These are phyloP conservation scores for Rhodinocichla rosea DNA, from an alignment of 2,113 vertebrate genomes.

Conservation along the genomic window DNA sequence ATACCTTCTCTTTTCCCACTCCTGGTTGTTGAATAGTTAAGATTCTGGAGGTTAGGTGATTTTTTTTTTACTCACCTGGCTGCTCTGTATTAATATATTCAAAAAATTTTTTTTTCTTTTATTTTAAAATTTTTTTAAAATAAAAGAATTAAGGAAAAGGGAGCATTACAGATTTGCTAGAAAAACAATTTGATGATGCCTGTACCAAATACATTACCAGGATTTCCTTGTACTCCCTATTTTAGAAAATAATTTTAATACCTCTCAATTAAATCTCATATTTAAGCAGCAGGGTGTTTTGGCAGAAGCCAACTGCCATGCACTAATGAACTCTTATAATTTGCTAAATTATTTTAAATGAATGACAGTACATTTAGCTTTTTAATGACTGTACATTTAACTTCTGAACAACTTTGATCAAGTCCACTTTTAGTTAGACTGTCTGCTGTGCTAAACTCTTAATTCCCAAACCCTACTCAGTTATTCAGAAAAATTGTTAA, in stretches of 20 bases:
- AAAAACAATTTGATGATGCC: background rate
- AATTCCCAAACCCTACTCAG: background rate
- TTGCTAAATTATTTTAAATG: slow-evolving; percentile 62
- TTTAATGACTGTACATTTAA: slow-evolving; percentile 54
- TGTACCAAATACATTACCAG: background rate
- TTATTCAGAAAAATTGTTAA: slow-evolving; percentile 16
- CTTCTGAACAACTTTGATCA: slow-evolving; percentile 57
- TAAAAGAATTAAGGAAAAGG: background rate
- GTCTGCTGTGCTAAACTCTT: slow-evolving; percentile 41
- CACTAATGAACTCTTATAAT: slow-evolving; percentile 63
- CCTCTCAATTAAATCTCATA: slow-evolving; percentile 57
- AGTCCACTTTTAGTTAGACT: slow-evolving; percentile 33
- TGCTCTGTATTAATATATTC: background rate
- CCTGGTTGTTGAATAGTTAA: background rate
- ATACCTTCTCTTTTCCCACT: background rate
- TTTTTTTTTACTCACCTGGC: background rate
- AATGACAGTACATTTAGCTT: slow-evolving; percentile 47
- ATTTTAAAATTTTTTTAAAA: background rate
- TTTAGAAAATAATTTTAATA: slow-evolving; percentile 55
- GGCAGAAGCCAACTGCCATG: slow-evolving; percentile 14
- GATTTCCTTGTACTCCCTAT: slow-evolving; percentile 17
- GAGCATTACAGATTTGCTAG: background rate
- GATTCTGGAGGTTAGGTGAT: background rate
- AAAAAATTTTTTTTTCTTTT: background rate
- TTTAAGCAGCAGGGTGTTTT: slow-evolving; percentile 63